Evolutionary conservation across 64 coral and sea anemone species (phyloP), one percentile per base, ranked within the genome.

Genomic region (Dendrophyllia cribrosa): DNA sequence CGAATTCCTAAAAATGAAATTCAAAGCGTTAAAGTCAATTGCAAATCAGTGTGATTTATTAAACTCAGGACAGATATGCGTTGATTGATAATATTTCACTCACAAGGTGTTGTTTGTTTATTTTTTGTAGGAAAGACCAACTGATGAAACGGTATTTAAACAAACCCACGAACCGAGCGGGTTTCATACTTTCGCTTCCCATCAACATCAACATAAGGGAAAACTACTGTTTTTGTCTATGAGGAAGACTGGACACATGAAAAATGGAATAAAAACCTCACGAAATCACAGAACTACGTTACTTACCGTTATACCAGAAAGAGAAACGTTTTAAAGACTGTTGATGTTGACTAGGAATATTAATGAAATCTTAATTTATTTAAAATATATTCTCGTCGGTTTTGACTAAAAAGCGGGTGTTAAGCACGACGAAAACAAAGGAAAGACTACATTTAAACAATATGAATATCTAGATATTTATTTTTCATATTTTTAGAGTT

Each of bases 131-230:
- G 62, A 68, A 51, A 3, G 50, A 48, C 62, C 80, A n/a, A 67
- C 19, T 14, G 20, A 67, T 3, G 80, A 67, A 64, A 84, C 80
- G 23, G 62, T 84, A 21, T 84, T 84, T 68, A 5, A 24, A 51
- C 61, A 84, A 84, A 84, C 80, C 7, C 80, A 51, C 3, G 80
- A 84, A 67, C 19, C 80, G 17, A 68, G n/a, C 51, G 80, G 80
- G 11, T 68, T 67, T 67, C 7, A 84, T 9, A 84, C 80, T 5
- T 84, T 84, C 45, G 80, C 80, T 12, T 84, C 80, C 2, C 7
- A 84, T 4, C 47, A 45, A 21, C 45, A 68, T 67, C 50, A 46
- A 66, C 6, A 43, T 3, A 17, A 2, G 1, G 14, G 12, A 51
- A 11, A 49, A 50, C 43, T n/a, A 5, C 43, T 66, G 16, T 84